phyloP scores from a whole-genome alignment of 2,888 invertebrate genomes.

The Idaea biselata region DNA sequence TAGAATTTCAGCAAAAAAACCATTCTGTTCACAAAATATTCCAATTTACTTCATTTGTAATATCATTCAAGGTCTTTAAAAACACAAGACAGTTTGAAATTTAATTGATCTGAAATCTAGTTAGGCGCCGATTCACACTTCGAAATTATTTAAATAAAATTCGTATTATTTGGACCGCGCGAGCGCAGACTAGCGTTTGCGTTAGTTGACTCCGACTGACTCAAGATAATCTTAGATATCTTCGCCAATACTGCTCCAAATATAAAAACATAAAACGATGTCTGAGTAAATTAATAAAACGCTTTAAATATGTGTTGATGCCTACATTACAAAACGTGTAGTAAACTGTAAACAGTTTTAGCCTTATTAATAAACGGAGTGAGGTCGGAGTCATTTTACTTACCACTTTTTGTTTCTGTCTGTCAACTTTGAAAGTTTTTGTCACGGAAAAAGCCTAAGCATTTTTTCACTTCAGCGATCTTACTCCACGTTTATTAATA shows the following conservation, averaged over 20 bases:
- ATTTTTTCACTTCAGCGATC: no score
- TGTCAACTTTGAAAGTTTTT: no score
- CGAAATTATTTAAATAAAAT: not conserved
- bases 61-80: not conserved
- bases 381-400: no score
- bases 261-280: slow-evolving; percentile 10
- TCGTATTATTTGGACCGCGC: slow-evolving; percentile 8
- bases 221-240: slow-evolving; percentile 28
- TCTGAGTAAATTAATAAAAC: not conserved
- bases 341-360: not conserved
- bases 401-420: no score
- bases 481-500: no score
- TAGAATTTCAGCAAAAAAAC: not conserved
- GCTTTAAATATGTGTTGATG: slow-evolving; percentile 13
- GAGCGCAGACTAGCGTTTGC: slow-evolving; percentile 9
- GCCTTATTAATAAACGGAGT: no score
- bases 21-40: not conserved
- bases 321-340: slow-evolving; percentile 42
- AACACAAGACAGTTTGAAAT: not conserved
- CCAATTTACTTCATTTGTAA: slow-evolving; percentile 1
- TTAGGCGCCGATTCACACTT: not conserved
- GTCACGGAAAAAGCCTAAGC: no score
- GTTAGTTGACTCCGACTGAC: slow-evolving; percentile 31
- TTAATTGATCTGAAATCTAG: not conserved
- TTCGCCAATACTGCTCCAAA: slow-evolving; percentile 13